A percentile compares a stretch with the other conserved stretches of the same genome.
phyloP scores from a whole-genome alignment of 2,113 vertebrate species.

The Coracopsis vasa region DNA sequence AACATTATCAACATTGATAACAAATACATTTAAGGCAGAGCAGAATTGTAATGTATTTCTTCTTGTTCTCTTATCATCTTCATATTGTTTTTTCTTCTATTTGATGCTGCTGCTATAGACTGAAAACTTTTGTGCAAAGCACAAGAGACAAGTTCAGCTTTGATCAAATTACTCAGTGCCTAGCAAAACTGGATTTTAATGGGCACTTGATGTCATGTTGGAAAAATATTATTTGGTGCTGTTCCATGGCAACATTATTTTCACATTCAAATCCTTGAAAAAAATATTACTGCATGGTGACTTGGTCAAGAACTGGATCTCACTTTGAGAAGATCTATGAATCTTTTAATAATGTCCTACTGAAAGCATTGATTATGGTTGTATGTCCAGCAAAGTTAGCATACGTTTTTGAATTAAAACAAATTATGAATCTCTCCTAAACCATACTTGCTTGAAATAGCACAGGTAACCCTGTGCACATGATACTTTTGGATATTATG shows the following conservation, averaged over 20 bases:
- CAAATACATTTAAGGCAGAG: slow-evolving; percentile 21
- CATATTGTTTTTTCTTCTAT: not conserved
- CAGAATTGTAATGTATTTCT: not conserved
- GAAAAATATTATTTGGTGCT: not conserved
- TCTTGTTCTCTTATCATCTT: not conserved
- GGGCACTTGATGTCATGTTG: not conserved
- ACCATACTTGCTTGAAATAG: not conserved
- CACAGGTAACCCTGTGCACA: not conserved
- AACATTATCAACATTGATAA: not conserved
- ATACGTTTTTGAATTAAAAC: not conserved
- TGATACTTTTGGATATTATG: not conserved
- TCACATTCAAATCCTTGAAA: not conserved
- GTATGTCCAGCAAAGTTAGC: not conserved
- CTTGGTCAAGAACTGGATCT: not conserved
- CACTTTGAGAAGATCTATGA: not conserved
- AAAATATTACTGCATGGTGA: not conserved
- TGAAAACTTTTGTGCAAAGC: not conserved
- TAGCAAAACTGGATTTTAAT: not conserved
- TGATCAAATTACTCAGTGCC: not conserved
- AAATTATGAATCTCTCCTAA: not conserved
- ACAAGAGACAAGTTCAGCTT: not conserved
- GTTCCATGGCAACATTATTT: not conserved
- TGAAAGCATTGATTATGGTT: not conserved
- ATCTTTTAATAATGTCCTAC: not conserved
- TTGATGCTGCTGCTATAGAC: not conserved